Evolutionary conservation across 2,888 invertebrate genomes (phyloP).

Genomic region (Philopedon plagiatum): DNA sequence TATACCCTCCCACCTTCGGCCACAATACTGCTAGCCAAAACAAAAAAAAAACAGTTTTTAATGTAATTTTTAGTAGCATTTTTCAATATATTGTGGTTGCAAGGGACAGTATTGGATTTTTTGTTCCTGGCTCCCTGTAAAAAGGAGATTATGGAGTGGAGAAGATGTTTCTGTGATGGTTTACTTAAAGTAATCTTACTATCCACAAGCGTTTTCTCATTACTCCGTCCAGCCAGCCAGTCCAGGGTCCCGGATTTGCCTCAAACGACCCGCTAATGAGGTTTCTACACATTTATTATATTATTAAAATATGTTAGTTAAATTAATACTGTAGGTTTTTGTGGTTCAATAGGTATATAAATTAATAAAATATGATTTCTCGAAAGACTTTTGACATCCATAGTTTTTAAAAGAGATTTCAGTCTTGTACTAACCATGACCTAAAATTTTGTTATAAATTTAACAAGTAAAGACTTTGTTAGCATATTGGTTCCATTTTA

Average conservation of each 20-base stretch:
- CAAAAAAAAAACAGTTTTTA: slow-evolving; percentile 60
- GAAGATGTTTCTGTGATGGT: slow-evolving; percentile 55
- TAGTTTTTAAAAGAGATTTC: slow-evolving; percentile 11
- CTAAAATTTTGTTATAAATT: slow-evolving; percentile 7
- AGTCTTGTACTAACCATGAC: slow-evolving; percentile 24
- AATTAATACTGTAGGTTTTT: slow-evolving; percentile 68
- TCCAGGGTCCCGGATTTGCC: slow-evolving; percentile 64
- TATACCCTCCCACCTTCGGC: slow-evolving; percentile 59
- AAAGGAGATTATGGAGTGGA: slow-evolving; percentile 57
- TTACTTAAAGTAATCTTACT: slow-evolving; percentile 53
- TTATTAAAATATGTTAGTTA: slow-evolving; percentile 65
- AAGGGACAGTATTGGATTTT: slow-evolving; percentile 71
- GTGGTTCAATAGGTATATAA: slow-evolving; percentile 65
- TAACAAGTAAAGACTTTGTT: background rate
- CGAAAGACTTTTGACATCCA: slow-evolving; percentile 2
- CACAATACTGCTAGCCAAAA: slow-evolving; percentile 63
- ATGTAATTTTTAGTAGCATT: slow-evolving; percentile 57
- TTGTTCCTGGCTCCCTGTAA: slow-evolving; percentile 59
- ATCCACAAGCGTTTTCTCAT: slow-evolving; percentile 55
- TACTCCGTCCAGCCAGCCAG: slow-evolving; percentile 53
- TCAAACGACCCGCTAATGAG: slow-evolving; percentile 54
- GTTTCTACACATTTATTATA: slow-evolving; percentile 61
- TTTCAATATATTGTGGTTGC: slow-evolving; percentile 80
- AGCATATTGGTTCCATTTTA: background rate
- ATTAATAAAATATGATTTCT: slow-evolving; percentile 25